These are phyloP conservation scores for Raja brachyura DNA, from an alignment of 2,113 vertebrate species.

Conservation along the genomic window DNA sequence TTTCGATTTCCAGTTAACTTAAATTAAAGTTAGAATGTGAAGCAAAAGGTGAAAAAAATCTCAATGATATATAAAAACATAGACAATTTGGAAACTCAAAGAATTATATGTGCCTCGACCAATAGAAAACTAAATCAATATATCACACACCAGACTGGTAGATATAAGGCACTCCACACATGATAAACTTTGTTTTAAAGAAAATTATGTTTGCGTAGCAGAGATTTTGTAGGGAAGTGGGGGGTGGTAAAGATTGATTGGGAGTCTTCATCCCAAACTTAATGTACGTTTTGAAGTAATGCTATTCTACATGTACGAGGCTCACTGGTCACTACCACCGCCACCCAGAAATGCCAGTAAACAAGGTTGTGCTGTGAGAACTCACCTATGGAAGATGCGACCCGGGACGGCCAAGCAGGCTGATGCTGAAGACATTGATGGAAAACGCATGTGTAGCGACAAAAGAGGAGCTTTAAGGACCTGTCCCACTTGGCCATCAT, in stretches of 20 bases:
- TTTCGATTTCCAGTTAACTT: neutral
- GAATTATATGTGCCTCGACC: neutral
- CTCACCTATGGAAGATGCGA: too few species aligned
- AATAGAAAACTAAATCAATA: neutral
- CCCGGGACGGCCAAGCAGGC: too few species aligned
- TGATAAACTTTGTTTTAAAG: neutral
- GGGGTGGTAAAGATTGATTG: neutral
- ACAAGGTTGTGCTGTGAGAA: too few species aligned
- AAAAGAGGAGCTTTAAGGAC: too few species aligned
- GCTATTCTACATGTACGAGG: neutral
- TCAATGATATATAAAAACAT: neutral
- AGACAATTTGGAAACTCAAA: neutral
- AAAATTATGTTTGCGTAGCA: neutral
- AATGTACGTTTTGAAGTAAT: neutral
- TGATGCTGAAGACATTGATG: too few species aligned
- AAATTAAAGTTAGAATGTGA: too few species aligned
- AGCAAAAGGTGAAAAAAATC: neutral
- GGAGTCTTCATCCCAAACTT: neutral
- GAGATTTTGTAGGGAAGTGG: neutral
- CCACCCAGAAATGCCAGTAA: too few species aligned
- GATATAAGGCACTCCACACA: neutral
- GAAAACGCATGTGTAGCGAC: too few species aligned
- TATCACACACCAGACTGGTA: neutral
- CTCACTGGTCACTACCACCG: too few species aligned
- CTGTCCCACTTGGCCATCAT: too few species aligned